Evolutionary conservation across 2,888 invertebrate genomes (phyloP), one percentile per base, ranked within the genome.

Genomic region (Bellardia bayeri): DNA sequence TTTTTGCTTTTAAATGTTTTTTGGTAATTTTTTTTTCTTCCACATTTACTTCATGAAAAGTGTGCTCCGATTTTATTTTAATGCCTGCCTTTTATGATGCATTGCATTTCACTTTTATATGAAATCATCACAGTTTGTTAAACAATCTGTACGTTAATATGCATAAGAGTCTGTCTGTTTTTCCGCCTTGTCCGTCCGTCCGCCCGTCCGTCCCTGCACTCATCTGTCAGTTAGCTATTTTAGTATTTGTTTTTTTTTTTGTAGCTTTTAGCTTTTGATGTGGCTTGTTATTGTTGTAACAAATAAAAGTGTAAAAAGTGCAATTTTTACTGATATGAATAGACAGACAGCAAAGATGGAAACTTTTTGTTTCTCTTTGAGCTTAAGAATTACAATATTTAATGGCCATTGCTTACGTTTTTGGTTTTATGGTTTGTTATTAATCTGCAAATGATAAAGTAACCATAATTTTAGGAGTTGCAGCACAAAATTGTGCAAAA

Each of bases 31-130:
- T 63, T 63, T 71, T 56, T 45, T 49, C 66, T 64, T 45, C 64
- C 37, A 8, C n/a, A 14, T 51, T 40, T 71, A 58, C 68, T 69
- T 54, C 14, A 76, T 45, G 51, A 76, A 80, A 85, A 80, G 75
- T 83, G 82, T 80, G 85, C 85, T 74, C 61, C 51, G 84, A 74
- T 85, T 84, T 79, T 74, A 79, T 79, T 74, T 74, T 63, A 76
- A 80, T 81, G 85, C 69, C 80, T 81, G 80, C 63, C 63, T 81
- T 81, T 85, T 85, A 85, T 81, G 75, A 85, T 75, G 80, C 80
- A 85, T 85, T 85, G 45, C 80, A 75, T 80, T 81, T 85, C 85
- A 81, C 75, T 85, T 85, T 80, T 75, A 69, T 81, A 81, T 58
- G 54, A 85, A 85, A 80, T 63, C 80, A 81, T 81, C 80, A 85